Base-by-base conservation (phyloP, 2,888 invertebrate genomes). In the Boloria euphrosyne region DNA sequence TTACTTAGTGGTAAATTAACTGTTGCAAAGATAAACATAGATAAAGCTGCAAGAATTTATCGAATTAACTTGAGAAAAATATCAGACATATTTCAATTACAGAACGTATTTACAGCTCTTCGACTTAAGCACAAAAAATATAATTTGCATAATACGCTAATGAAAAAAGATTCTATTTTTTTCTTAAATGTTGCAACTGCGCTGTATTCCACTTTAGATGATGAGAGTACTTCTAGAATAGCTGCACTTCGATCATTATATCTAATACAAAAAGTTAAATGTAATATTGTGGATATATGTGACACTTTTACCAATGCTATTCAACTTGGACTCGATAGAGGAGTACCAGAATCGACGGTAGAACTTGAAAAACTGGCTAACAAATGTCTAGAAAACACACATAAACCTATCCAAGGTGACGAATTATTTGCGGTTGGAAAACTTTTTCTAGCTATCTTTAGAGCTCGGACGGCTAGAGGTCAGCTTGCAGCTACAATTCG, bases 241-340 rank as follows among this genome's bases (percentile, higher is more conserved):
- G 78, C 84, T 60, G 84, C 86, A 43, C 73, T 78, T 14, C 82
- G 79, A 16, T 89, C 90, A 18, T 70, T 91, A 74, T 73, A 83
- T 72, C 74, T 89, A 71, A 76, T 85, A 55, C 84, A 89, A 73
- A 83, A 81, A 69, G 79, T 85, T 16, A 76, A 89, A 70, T 85
- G 92, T 73, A 78, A 81, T 59, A 74, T 90, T 14, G 76, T 85
- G 14, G 86, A 92, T 70, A 76, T 91, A 43, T 92, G 92, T 68
- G 90, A 93, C 65, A 82, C 89, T 3, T 93, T 92, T 69, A 82
- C 87, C 44, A 90, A 89, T 61, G 89, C 89, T 2, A 82, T 93
- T 18, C 83, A 90, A 75, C 76, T 93, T 61, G 93, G 93, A 72
- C 77, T 90, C 2, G 81, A 86, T 60, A 83, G 86, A 3, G 90